A percentile compares a stretch with the other conserved stretches of the same genome.
These are phyloP conservation scores for Xylota sylvarum DNA, from an alignment of 2,888 invertebrate genomes.

Conservation along the genomic window DNA sequence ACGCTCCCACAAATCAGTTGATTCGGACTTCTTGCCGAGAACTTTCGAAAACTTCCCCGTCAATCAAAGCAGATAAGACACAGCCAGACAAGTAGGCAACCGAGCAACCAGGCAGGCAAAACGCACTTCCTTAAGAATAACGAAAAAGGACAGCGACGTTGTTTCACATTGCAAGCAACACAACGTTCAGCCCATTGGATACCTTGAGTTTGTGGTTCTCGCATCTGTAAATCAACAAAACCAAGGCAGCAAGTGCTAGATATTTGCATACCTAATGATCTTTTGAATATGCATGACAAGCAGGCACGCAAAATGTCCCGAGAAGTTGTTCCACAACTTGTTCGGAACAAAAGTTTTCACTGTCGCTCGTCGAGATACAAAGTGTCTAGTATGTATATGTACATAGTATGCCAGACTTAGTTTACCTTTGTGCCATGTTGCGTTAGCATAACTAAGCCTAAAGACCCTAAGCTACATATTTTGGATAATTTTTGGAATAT, in stretches of 20 bases:
- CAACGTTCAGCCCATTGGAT: too few species aligned
- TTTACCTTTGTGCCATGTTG: slow-evolving; percentile 52
- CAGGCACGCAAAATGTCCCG: slow-evolving; percentile 61
- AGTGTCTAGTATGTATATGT: background rate
- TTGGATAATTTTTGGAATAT: slow-evolving; percentile 60
- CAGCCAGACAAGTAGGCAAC: too few species aligned
- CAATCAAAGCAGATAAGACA: slow-evolving; percentile 24
- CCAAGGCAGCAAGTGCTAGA: slow-evolving; percentile 46
- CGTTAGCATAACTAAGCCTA: slow-evolving; percentile 43
- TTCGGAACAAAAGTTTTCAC: slow-evolving; percentile 32
- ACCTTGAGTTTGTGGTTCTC: slow-evolving; percentile 39
- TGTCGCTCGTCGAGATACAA: slow-evolving; percentile 17
- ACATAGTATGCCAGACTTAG: background rate
- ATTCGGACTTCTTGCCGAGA: background rate
- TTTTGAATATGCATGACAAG: slow-evolving; percentile 75
- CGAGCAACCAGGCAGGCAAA: background rate
- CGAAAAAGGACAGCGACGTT: background rate
- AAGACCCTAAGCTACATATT: slow-evolving; percentile 43
- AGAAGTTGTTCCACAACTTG: slow-evolving; percentile 64
- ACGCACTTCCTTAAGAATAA: background rate
- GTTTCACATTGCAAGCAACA: background rate
- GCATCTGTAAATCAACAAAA: slow-evolving; percentile 56
- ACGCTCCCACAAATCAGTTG: slow-evolving; percentile 16
- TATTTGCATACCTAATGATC: slow-evolving; percentile 77
- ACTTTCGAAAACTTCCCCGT: slow-evolving; percentile 26